Conservation (phyloP, 2,113 vertebrate species). For the Cephalopholis sonnerati region DNA sequence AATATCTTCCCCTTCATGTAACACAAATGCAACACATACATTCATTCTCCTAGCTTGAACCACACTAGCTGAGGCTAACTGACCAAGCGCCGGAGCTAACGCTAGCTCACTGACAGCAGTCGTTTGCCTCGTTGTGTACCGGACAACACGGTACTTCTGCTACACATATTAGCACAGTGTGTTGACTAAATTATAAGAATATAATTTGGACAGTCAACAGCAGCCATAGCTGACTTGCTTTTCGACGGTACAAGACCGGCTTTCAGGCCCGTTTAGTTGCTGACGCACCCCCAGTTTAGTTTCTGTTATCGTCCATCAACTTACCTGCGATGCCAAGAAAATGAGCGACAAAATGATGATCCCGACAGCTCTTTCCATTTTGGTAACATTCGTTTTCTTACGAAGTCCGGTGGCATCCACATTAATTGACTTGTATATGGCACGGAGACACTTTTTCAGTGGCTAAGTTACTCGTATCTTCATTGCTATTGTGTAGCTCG, state of each 20-base stretch:
- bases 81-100: not conserved
- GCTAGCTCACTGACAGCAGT: not conserved
- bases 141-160: not conserved
- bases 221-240: rapidly evolving
- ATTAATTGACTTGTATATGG: not conserved
- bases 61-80: constrained; percentile 3
- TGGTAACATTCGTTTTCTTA: constrained; percentile 13
- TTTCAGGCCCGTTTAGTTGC: constrained; percentile 12
- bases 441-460: not conserved
- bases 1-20: too few species aligned
- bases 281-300: not conserved
- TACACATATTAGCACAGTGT: rapidly evolving
- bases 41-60: too few species aligned
- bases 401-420: not conserved
- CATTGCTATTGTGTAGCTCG: not conserved
- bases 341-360: constrained; percentile 54
- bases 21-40: too few species aligned
- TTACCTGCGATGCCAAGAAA: constrained; percentile 69
- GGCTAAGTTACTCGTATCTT: not conserved
- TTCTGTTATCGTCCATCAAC: constrained; percentile 25
- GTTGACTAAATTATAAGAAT: not conserved
- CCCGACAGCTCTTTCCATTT: constrained; percentile 59
- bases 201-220: not conserved
- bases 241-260: not conserved
- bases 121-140: not conserved